Percentiles rank a stretch among this genome's conserved stretches.
Evolutionary conservation across 2,113 vertebrate genomes (phyloP).

Genomic region (Ovis aries): DNA sequence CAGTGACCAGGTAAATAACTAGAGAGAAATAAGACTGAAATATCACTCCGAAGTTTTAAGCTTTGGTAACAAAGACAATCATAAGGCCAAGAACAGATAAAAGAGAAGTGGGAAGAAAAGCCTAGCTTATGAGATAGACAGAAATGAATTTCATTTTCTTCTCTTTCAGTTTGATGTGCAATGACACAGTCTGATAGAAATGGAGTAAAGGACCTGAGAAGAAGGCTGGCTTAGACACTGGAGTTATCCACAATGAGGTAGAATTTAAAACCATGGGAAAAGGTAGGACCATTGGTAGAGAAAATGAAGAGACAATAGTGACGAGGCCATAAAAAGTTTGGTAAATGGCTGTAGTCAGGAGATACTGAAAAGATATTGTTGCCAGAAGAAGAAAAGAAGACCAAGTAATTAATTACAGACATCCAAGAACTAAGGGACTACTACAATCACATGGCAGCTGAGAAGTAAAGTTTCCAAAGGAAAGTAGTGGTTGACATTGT

Average conservation of each 20-base stretch:
- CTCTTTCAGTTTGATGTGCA: neutral
- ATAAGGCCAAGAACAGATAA: conserved; percentile 26
- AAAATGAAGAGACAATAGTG: neutral
- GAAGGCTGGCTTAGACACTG: neutral
- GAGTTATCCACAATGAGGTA: neutral
- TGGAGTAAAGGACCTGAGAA: neutral
- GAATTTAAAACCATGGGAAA: neutral
- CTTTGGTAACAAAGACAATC: conserved; percentile 16
- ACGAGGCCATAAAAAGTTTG: neutral
- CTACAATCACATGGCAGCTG: neutral
- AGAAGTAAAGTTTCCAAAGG: conserved; percentile 1
- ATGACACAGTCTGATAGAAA: neutral
- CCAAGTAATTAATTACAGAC: neutral
- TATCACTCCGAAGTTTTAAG: conserved; percentile 42
- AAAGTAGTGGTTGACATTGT: neutral
- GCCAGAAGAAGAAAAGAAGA: neutral
- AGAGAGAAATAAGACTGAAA: neutral
- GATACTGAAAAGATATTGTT: neutral
- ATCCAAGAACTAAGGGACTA: neutral
- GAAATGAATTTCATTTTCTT: conserved; percentile 39
- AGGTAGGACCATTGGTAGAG: neutral
- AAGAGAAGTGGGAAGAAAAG: conserved; percentile 29
- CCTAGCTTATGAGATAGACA: conserved; percentile 22
- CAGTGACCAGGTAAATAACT: neutral
- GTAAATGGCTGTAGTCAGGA: neutral